Evolutionary conservation across 2,888 invertebrate species (phyloP), one percentile per base, ranked within the genome.

Genomic region (Trilocha varians): DNA sequence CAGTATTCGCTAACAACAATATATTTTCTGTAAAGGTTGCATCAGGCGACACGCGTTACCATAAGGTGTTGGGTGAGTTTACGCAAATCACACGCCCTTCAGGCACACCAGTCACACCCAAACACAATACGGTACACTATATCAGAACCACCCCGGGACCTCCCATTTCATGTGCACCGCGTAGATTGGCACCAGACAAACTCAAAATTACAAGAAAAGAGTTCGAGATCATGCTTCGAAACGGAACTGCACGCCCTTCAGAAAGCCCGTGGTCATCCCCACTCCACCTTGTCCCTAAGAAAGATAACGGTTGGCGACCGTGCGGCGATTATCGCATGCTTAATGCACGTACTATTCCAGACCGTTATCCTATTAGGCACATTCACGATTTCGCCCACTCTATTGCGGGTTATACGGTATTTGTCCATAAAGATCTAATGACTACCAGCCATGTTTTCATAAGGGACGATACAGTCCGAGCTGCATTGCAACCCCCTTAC

Each of bases 381-480:
- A 42, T 47, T 8, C 44, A 44, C 5, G 46, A 47, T 16, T 47
- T 47, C 9, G 17, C 46, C 4, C 44, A 47, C 5, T 42, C 34
- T 14, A 13, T 47, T 9, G 16, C 44, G 3, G 44, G 41, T 11
- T 39, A 41, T n/a, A 32, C 18, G 39, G 39, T 46, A 0, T 63
- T 62, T 34, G 34, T 63, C 1, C 56, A 36, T 32, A 62, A 62
- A 39, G 59, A 59, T 1, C 44, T 62, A 0, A 34, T 40, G 1
- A 52, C 46, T 1, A 15, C 41, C 2, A 39, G 18, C 11, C 53
- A 57, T 25, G 57, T 60, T 0, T 60, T 57, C 38, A 41, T 61
- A 0, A 33, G 57, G 1, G 56, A 60, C 18, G 55, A 60, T 17
- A 41, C 50, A 0, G 5, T 44, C 14, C 50, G 50, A 34, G 50